Evolutionary conservation across 1,140 invertebrate genomes (phyloP).

Genomic region (Bombus waltoni): DNA sequence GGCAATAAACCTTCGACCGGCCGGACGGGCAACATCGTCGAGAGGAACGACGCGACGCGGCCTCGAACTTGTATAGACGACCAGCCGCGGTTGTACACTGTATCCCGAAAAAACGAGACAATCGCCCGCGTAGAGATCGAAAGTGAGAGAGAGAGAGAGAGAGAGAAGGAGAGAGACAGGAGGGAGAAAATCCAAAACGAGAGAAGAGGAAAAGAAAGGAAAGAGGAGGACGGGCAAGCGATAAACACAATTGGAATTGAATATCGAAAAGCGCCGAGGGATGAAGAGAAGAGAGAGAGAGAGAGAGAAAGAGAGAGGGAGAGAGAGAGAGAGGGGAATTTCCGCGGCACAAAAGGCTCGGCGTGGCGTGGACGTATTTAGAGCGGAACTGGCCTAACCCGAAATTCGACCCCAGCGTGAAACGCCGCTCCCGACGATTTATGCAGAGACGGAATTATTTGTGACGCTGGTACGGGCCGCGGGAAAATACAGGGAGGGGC

Average conservation of each 20-base stretch:
- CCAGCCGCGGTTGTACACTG: slow-evolving; percentile 9
- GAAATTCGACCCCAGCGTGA: slow-evolving; percentile 47
- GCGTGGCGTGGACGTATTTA: slow-evolving; percentile 55
- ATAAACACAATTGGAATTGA: slow-evolving; percentile 67
- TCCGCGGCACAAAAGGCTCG: slow-evolving; percentile 40
- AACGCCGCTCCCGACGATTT: slow-evolving; percentile 47
- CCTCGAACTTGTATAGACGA: slow-evolving; percentile 13
- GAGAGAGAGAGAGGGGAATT: slow-evolving; percentile 23
- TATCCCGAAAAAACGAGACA: not conserved
- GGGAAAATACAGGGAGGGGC: slow-evolving; percentile 20
- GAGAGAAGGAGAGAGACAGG: no score
- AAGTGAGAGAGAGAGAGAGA: no score
- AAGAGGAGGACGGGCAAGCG: not conserved
- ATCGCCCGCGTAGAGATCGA: no score
- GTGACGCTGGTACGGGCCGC: slow-evolving; percentile 26
- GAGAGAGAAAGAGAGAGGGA: no score
- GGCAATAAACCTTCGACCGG: slow-evolving; percentile 69
- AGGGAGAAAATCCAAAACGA: no score
- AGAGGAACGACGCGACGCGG: slow-evolving; percentile 12
- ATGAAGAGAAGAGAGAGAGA: not conserved
- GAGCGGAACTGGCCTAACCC: slow-evolving; percentile 53
- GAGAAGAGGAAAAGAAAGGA: not conserved
- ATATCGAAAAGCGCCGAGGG: slow-evolving; percentile 55
- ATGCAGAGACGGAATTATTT: slow-evolving; percentile 54
- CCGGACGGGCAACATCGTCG: slow-evolving; percentile 54